Base-by-base conservation (phyloP, 30 jellyfish, hydroid and myxozoan genomes). In the Pseudorhiza aurosa region DNA sequence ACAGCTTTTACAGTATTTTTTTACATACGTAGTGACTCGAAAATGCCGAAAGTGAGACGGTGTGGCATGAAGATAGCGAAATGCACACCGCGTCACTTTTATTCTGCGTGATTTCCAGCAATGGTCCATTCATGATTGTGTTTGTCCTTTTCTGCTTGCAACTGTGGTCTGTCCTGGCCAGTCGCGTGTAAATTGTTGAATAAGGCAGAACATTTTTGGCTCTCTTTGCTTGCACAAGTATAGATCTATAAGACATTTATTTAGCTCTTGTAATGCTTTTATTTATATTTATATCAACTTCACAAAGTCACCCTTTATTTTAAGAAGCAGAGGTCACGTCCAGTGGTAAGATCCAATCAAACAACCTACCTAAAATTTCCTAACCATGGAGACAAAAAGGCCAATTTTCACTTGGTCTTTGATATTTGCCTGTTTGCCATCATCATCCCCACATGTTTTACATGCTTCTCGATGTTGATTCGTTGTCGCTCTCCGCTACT, bases 261-360 rank as follows among this genome's bases (percentile, higher is more conserved):
- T 53, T 19, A 53, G 67, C 67, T 53, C 36, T 1, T 53, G 36
- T 53, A 53, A 53, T 53, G 67, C 67, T 10, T n/a, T 36, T 53
- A 53, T 53, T 53, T 17, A 53, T 53, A 36, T 53, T 1, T 4
- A 19, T 53, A 33, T 53, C 67, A 53, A n/a, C 29, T 2, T 14
- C 36, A 53, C 67, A 53, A 53, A 10, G 67, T 53, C 67, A 33
- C 24, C 36, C 12, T 53, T 53, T 19, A 19, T 19, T n/a, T n/a
- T 2, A 53, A 36, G 24, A 53, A 19, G 67, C 36, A 8, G 36
- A 1, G 33, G 67, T 19, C 22, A 53, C 24, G 19, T 19, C 36
- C 22, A 53, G 36, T 53, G 14, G 33, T n/a, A 17, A n/a, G 4
- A 6, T 47, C 62, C 67, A 53, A 19, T 2, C 24, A n/a, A 33